A percentile compares a stretch with the other conserved stretches of the same genome.
Conservation (phyloP, 2,113 vertebrate genomes). For the Manacus vitellinus region DNA sequence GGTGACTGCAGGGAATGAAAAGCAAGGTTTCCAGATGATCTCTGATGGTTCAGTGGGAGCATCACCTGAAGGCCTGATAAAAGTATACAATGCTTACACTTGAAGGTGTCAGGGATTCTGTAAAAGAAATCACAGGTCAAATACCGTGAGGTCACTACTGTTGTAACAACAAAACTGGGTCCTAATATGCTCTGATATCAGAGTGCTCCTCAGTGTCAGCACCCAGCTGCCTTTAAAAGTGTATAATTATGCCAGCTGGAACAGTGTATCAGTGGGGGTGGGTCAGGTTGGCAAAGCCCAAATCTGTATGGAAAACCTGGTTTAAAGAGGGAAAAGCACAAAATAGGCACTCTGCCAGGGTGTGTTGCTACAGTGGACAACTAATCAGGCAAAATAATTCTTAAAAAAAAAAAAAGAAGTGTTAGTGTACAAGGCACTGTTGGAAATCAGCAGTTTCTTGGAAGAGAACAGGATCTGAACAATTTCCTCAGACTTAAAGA, state of each 20-base stretch:
- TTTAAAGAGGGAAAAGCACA: not conserved
- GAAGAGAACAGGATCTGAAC: not conserved
- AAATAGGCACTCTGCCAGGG: not conserved
- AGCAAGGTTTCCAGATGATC: not conserved
- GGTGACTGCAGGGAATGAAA: not conserved
- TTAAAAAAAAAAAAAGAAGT: not conserved
- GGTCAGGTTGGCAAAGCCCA: not conserved
- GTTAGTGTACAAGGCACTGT: fast-evolving
- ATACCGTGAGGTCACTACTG: not conserved
- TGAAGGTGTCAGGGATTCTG: not conserved
- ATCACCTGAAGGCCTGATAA: not conserved
- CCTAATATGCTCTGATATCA: not conserved
- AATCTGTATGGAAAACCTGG: not conserved
- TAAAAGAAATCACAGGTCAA: not conserved
- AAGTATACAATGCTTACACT: not conserved
- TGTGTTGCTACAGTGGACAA: not conserved
- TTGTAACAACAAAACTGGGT: not conserved
- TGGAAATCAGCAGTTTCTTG: not conserved
- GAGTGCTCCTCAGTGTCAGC: not conserved
- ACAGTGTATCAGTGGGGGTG: fast-evolving
- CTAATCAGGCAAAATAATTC: not conserved
- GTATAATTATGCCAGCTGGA: not conserved
- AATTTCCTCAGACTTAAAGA: not conserved
- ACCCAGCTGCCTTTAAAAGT: not conserved
- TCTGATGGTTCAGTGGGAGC: not conserved